Base-by-base conservation (phyloP, 1,140 invertebrate genomes). In the Drosophila virilis region DNA sequence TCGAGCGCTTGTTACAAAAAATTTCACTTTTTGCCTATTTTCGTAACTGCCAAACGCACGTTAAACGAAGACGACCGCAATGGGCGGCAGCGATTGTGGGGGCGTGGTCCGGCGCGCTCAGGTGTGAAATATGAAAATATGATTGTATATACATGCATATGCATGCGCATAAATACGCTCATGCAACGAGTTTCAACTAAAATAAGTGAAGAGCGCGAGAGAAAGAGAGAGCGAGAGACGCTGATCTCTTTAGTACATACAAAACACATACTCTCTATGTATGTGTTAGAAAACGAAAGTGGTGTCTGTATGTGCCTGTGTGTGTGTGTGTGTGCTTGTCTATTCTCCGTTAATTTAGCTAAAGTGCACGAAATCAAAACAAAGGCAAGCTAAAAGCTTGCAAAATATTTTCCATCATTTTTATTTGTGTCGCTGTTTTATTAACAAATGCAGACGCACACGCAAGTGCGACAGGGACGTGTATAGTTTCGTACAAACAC, bases 1-100 rank as follows among this genome's bases (percentile, higher is more conserved):
- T 55, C 64, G 64, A 59, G 32, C 40, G 66, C 17, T 42, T 82
- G 55, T 82, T 69, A 60, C 71, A 70, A 74, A 84, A 85, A 84
- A 84, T 88, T 88, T 88, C 84, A 88, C 84, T 88, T 88, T 88
- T 89, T 80, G 80, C 57, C 74, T 84, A 80, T 89, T 88, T 78
- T 75, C 52, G 66, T 70, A 75, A 79, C 64, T 65, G 70, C 38
- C 12, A 58, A 52, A 54, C 48, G 32, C 10, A 35, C 40, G 38
- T 58, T 66, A 40, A 59, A 37, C 58, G 52, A 59, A 62, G 60
- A 71, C 48, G 54, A 43, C 15, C 42, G 28, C 64, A 22, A 12
- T 55, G 70, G 60, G 64, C 60, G 59, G 51, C 37, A 48, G 33
- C 28, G 5, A 32, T 10, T 9, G 22, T 33, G 17, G 17, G 17